Base-by-base conservation (phyloP, 2,113 vertebrate genomes). In the Pantherophis guttatus region DNA sequence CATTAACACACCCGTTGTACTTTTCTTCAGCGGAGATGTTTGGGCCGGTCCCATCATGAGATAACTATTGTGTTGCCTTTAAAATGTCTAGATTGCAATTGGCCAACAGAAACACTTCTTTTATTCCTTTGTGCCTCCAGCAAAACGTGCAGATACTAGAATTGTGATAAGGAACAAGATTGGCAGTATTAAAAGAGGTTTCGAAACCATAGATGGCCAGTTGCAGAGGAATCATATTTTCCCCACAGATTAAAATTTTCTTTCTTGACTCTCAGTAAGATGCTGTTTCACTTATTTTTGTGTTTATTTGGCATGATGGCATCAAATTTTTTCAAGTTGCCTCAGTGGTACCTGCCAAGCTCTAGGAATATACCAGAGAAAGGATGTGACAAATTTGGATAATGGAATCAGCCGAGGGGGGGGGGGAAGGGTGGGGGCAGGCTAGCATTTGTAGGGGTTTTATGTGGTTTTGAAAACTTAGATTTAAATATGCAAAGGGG, bases 151-250 rank as follows among this genome's bases (percentile, higher is more conserved):
- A 17, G 0, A 92, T 92, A 92, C 53, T 12, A 93, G 87, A 59
- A 44, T 44, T 75, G 94, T 75, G 26, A 0, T 39, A 48, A 95
- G 93, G 39, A 88, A 93, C 90, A 48, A 57, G 88, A 50, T 70
- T 39, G 70, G 87, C 0, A 5, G 10, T 86, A 53, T 93, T 17
- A 11, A 11, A 11, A 55, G 10, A 3, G 90, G 57, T 91, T 91
- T 94, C 90, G 87, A 89, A 95, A 91, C 87, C 52, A 13, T 39
- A 90, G 94, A 89, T 5, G 29, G 86, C 53, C 92, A 53, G 0
- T 33, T 85, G 75, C 57, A 91, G 57, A 70, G 89, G 89, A 39
- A 91, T 17, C 88, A 52, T 26, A 33, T 33, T 89, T 95, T 93
- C 89, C 85, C 15, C 57, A 0, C 0, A 88, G 93, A 85, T 94